phyloP scores from a whole-genome alignment of 2,797 vertebrate species.

The Smutsia gigantea region DNA sequence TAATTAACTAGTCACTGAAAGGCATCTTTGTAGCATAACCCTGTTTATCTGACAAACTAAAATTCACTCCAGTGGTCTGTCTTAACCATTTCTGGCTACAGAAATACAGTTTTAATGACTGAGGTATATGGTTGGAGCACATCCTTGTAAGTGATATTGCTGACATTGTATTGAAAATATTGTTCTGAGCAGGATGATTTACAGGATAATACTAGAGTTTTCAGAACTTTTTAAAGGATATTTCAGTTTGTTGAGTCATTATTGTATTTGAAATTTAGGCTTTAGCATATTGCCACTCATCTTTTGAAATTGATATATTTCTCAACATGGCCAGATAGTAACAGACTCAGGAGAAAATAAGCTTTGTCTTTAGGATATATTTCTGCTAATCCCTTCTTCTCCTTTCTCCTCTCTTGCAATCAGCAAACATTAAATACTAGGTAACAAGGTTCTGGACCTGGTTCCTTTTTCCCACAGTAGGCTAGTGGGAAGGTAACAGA shows the following conservation, averaged over 20 bases:
- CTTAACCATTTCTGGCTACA: not conserved
- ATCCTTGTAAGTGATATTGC: not conserved
- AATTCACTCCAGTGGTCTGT: not conserved
- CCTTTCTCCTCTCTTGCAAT: not conserved
- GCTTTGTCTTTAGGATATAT: not conserved
- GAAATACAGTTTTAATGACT: not conserved
- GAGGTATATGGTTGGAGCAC: not conserved
- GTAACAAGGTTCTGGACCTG: not conserved
- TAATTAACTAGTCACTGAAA: not conserved
- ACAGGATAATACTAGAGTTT: not conserved
- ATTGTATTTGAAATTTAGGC: not conserved
- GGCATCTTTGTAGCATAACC: not conserved
- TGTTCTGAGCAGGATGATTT: not conserved
- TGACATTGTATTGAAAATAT: not conserved
- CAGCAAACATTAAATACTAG: not conserved
- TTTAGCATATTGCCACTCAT: not conserved
- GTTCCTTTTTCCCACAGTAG: not conserved
- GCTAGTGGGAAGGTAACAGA: not conserved
- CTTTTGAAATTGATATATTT: not conserved
- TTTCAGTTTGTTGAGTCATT: not conserved
- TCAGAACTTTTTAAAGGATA: not conserved
- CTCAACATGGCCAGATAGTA: not conserved
- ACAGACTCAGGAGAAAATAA: not conserved
- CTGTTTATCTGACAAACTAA: not conserved
- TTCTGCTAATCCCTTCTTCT: not conserved